phyloP scores from a whole-genome alignment of 2,113 vertebrate species.

The Mohoua ochrocephala region DNA sequence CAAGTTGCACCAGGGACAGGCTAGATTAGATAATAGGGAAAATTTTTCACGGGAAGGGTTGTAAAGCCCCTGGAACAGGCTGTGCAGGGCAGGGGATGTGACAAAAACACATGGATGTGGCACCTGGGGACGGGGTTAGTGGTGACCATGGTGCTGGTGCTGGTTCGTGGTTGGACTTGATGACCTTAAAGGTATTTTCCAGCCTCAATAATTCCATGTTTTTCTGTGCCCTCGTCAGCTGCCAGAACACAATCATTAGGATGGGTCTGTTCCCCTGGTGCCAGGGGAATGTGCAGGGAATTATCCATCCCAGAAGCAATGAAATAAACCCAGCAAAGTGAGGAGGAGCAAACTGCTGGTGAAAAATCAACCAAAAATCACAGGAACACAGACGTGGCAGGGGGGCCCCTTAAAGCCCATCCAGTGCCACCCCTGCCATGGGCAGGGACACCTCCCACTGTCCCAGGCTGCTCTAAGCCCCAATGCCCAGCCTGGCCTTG shows the following conservation, averaged over 20 bases:
- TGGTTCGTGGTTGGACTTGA: neutral
- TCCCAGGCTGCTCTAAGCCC: neutral
- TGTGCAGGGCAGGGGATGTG: neutral
- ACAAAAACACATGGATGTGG: neutral
- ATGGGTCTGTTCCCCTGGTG: rapidly evolving
- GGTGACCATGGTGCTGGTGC: neutral
- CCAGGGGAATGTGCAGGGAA: neutral
- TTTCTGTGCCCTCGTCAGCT: neutral
- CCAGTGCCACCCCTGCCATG: neutral
- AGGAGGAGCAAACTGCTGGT: neutral
- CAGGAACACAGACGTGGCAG: neutral
- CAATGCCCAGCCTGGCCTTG: neutral
- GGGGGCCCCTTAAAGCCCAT: rapidly evolving
- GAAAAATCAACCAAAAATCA: neutral
- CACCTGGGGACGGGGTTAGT: neutral
- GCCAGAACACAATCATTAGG: neutral
- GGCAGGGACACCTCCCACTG: neutral
- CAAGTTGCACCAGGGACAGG: neutral
- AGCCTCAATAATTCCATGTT: neutral
- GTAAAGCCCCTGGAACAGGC: neutral
- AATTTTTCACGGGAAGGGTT: neutral
- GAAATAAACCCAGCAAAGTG: neutral
- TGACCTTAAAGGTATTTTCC: neutral
- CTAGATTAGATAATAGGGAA: no score
- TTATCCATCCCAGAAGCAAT: neutral